Conservation (phyloP, 2,888 invertebrate genomes). For the Andrena dorsata region DNA sequence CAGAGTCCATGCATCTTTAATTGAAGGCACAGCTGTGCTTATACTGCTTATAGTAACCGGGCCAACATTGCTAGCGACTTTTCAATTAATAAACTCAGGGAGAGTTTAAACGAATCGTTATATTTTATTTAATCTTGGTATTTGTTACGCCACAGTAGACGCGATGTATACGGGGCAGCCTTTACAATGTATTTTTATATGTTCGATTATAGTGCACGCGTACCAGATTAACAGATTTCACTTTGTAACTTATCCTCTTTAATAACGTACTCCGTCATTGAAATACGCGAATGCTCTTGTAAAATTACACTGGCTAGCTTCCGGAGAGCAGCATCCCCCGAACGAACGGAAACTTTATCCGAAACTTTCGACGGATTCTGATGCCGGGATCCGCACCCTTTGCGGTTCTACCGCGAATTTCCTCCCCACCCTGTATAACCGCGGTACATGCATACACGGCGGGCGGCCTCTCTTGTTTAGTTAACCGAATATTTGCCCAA, state of each 20-base stretch:
- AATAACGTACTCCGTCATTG: too few species aligned
- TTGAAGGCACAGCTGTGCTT: background rate
- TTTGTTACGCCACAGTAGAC: too few species aligned
- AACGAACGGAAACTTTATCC: background rate
- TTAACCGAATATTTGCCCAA: slow-evolving; percentile 76
- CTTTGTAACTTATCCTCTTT: too few species aligned
- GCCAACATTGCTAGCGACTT: background rate
- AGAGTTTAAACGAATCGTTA: too few species aligned
- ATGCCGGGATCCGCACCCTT: background rate
- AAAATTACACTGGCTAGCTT: background rate
- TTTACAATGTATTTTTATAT: too few species aligned
- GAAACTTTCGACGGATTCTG: background rate
- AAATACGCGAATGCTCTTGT: too few species aligned
- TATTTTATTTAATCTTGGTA: too few species aligned
- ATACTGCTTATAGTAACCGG: background rate
- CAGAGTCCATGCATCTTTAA: background rate
- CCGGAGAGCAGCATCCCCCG: background rate
- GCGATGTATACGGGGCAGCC: too few species aligned
- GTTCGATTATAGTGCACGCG: too few species aligned
- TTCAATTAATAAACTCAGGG: background rate
- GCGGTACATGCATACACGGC: slow-evolving; percentile 22
- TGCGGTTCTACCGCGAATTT: background rate
- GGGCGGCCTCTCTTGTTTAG: slow-evolving; percentile 66
- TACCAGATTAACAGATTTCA: too few species aligned
- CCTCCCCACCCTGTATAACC: slow-evolving; percentile 34